phyloP scores from a whole-genome alignment of 2,888 invertebrate species.

The Cordilura impudica region DNA sequence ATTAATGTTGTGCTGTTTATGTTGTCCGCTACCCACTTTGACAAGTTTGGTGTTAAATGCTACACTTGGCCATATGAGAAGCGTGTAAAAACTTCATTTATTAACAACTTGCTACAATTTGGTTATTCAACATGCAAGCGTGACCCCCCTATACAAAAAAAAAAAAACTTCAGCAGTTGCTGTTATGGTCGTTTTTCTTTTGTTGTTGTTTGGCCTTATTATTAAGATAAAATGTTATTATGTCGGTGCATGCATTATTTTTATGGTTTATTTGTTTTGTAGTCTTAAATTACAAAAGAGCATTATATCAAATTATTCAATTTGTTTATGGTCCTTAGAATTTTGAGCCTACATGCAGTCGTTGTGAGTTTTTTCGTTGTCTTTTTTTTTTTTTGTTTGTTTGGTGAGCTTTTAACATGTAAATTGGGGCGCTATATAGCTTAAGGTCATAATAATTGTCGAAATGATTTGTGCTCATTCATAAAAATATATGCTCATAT shows the following conservation, averaged over 20 bases:
- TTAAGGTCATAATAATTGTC: conserved; percentile 55
- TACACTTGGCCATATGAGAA: conserved; percentile 50
- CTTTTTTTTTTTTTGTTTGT: neutral
- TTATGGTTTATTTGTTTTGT: conserved; percentile 52
- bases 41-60: conserved; percentile 60
- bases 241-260: neutral
- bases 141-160: conserved; percentile 26
- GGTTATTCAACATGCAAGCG: conserved; percentile 52
- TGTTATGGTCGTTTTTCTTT: neutral
- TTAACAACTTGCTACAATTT: conserved; percentile 34
- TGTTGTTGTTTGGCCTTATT: too few species aligned
- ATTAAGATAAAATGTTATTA: conserved; percentile 2
- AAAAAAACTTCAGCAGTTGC: neutral
- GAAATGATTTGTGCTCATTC: conserved; percentile 19
- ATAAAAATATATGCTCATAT: conserved; percentile 22
- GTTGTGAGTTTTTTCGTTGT: too few species aligned
- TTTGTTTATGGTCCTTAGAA: conserved; percentile 51
- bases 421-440: conserved; percentile 57
- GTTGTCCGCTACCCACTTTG: conserved; percentile 4
- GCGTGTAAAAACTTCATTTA: conserved; percentile 53
- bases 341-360: too few species aligned
- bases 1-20: neutral
- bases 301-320: conserved; percentile 53
- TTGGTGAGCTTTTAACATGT: conserved; percentile 50
- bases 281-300: neutral